Base-by-base conservation (phyloP, 2,797 vertebrate genomes). In the Sternarchorhynchus goeldii region DNA sequence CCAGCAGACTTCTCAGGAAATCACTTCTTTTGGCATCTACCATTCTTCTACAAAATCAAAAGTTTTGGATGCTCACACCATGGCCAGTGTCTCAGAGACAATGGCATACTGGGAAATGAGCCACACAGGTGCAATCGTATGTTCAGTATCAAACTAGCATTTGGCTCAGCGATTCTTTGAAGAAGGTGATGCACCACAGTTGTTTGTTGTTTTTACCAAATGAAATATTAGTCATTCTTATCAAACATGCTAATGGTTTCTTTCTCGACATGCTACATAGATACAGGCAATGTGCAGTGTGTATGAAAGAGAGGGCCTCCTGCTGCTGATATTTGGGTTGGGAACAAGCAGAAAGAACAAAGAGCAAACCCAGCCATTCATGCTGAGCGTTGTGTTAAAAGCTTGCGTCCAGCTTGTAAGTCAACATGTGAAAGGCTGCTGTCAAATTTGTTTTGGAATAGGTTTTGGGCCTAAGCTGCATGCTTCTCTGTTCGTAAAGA, bases 401-500 rank as follows among this genome's bases (percentile, higher is more conserved):
- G 53, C 77, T 81, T 77, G 81, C 85, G 73, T 86, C 84, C 84
- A 82, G 84, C 84, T 82, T 90, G 88, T 87, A 88, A 88, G 88
- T 89, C 87, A 88, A 88, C 88, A 88, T 85, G 87, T 87, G 86
- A 90, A 88, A 87, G 81, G 87, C 85, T 85, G 86, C 87, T 85
- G 86, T 90, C 89, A 91, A 87, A 91, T 92, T 90, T 90, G 87
- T 85, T 89, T 81, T 88, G 87, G 88, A 91, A 88, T 84, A 87
- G 82, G 84, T 88, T 87, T 75, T 80, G 82, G 58, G 80, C 45
- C 16, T 78, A 81, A 81, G 69, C 77, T 73, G 85, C 84, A 89
- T 89, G 80, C 25, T 88, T 91, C 90, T 91, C 88, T 89, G 90
- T 90, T 88, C 84, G 87, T 89, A 86, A 91, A 91, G 88, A 87